These are phyloP conservation scores for Corythucha ciliata DNA, from an alignment of 2,888 invertebrate species.

Conservation along the genomic window DNA sequence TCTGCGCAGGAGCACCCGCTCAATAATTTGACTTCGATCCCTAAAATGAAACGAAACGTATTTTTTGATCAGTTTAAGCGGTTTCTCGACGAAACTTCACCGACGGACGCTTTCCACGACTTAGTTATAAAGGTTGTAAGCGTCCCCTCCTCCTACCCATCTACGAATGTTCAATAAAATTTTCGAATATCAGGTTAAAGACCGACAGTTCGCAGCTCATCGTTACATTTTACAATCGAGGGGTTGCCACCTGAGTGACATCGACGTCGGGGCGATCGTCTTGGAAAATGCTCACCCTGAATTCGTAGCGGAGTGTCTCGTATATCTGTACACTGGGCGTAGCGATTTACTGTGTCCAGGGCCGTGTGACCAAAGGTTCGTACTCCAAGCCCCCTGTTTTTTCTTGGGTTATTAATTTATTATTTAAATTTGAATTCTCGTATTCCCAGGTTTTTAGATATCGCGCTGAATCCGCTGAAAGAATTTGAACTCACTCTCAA, in stretches of 20 bases:
- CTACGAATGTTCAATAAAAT: background rate
- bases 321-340: slow-evolving; percentile 58
- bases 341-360: too few species aligned
- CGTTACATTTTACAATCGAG: slow-evolving; percentile 58
- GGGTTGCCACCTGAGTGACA: slow-evolving; percentile 47
- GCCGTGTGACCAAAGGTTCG: slow-evolving; percentile 47
- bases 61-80: slow-evolving; percentile 35
- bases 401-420: background rate
- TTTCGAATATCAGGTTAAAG: slow-evolving; percentile 45
- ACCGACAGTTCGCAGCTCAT: slow-evolving; percentile 58
- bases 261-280: slow-evolving; percentile 41
- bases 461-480: too few species aligned
- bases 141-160: background rate
- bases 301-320: slow-evolving; percentile 61
- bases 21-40: slow-evolving; percentile 44
- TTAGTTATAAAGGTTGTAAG: slow-evolving; percentile 52
- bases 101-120: slow-evolving; percentile 62
- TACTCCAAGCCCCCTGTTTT: background rate
- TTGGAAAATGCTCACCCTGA: slow-evolving; percentile 51
- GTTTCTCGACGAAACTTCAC: slow-evolving; percentile 53
- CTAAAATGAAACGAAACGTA: too few species aligned
- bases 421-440: background rate
- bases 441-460: too few species aligned
- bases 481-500: too few species aligned
- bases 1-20: too few species aligned